Base-by-base conservation (phyloP, 2,113 vertebrate genomes). In the Taxidea taxus region DNA sequence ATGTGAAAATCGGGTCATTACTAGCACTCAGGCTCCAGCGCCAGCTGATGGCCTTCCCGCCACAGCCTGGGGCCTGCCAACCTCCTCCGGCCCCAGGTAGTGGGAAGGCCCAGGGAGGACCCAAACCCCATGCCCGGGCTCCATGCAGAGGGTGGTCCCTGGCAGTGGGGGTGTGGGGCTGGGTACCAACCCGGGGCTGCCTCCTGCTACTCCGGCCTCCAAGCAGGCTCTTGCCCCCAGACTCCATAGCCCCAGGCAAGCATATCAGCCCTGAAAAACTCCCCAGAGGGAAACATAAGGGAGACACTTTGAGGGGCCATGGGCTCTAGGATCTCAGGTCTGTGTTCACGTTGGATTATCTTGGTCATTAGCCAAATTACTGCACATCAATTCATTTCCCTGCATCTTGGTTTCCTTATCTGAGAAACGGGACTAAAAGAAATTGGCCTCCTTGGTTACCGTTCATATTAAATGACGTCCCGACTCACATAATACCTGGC, bases 261-360 rank as follows among this genome's bases (percentile, higher is more conserved):
- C 11, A 4, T 1, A 39, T 13, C 31, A 16, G 11, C 44, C 47
- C 66, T 54, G 3, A 58, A 62, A 34, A 16, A 8, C 12, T 68
- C 74, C 60, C 54, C 2, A 0, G 90, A 90, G 13, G 13, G 42
- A 56, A 25, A 13, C 14, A 25, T 13, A 37, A 58, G 49, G 66
- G 8, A 16, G 77, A 44, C 37, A 20, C 15, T 0, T 4, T 0
- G 39, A 6, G n/a, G 64, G 49, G 5, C 31, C 16, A 0, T 1
- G 3, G 8, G 15, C 44, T 7, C 37, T 58, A 51, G 49, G 60
- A 9, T 23, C 47, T 94, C 88, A n/a, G 16, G 20, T 27, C 31
- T 83, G 85, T 62, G 12, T 34, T 0, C 15, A 12, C 51, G 6
- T 3, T 56, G 68, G 21, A 39, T 39, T 31, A 13, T 44, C 90